Evolutionary conservation across 2,113 vertebrate species (phyloP), one percentile per base, ranked within the genome.

Genomic region (Phylloscopus whistleri): DNA sequence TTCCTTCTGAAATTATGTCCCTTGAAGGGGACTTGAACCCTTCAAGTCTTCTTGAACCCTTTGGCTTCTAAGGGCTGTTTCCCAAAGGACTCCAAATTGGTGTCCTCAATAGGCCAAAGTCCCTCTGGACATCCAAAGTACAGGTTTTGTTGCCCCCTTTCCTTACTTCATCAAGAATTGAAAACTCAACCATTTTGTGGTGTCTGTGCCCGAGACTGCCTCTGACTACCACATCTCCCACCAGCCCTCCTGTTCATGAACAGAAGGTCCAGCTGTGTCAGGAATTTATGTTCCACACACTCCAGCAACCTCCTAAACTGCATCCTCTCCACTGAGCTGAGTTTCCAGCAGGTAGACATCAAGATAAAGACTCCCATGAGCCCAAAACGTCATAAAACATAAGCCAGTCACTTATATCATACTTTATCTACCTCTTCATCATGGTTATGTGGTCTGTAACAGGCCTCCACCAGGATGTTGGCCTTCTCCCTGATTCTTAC

Each of bases 401-500:
- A 41, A 63, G 16, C 6, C 30, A 63, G 16, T 11, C 0, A 0
- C 30, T 63, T 35, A 26, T 1, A n/a, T 31, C 10, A n/a, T 55
- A 48, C 3, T 72, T 41, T 13, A 35, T 35, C 41, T 30, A 48
- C 7, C 16, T 72, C 41, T 63, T 63, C 30, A 56, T 72, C 26
- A 41, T 72, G 30, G 9, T 15, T 49, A 16, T 20, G 24, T 22
- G 41, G 11, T 56, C 66, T 48, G 6, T 15, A 39, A 55, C n/a
- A 63, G 23, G 55, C 3, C 14, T 19, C 6, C 20, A 63, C 30
- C 20, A 48, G 20, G 20, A 41, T 31, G 19, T 1, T 49, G 14
- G n/a, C 20, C 24, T 79, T 41, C 24, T 19, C 10, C 19, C 26
- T 17, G 20, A 48, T 21, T 63, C 41, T 35, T 56, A 63, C 6